These are phyloP conservation scores for Laothoe populi DNA, from an alignment of 2,888 invertebrate genomes.

Conservation along the genomic window DNA sequence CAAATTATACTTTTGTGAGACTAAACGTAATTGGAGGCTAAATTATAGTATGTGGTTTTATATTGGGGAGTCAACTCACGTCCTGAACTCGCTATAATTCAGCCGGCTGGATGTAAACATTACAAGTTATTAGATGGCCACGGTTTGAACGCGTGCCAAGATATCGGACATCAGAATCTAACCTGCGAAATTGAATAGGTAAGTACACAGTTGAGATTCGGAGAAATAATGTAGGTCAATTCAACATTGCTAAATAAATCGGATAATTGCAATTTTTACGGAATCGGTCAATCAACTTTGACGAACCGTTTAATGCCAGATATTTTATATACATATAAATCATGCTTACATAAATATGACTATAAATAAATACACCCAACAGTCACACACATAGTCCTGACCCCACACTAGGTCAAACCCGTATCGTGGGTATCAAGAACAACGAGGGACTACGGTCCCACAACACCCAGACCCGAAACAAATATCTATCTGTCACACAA, in stretches of 20 bases:
- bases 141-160: conserved; percentile 41
- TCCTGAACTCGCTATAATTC: conserved; percentile 56
- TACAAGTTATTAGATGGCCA: conserved; percentile 51
- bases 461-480: too few species aligned
- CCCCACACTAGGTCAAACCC: too few species aligned
- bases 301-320: neutral
- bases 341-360: neutral
- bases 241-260: neutral
- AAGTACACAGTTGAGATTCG: neutral
- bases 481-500: too few species aligned
- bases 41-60: conserved; percentile 35
- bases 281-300: neutral
- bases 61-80: conserved; percentile 51
- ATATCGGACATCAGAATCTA: conserved; percentile 26
- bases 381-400: too few species aligned
- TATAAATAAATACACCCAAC: too few species aligned
- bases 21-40: conserved; percentile 36
- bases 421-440: too few species aligned
- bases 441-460: too few species aligned
- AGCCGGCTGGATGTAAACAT: conserved; percentile 56
- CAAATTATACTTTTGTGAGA: conserved; percentile 32
- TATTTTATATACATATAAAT: neutral
- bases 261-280: neutral
- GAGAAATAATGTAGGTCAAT: conserved; percentile 3
- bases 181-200: conserved; percentile 24